Percentiles rank a stretch among this genome's conserved stretches.
These are phyloP conservation scores for Otocyon megalotis DNA, from an alignment of 2,113 vertebrate species.

Conservation along the genomic window DNA sequence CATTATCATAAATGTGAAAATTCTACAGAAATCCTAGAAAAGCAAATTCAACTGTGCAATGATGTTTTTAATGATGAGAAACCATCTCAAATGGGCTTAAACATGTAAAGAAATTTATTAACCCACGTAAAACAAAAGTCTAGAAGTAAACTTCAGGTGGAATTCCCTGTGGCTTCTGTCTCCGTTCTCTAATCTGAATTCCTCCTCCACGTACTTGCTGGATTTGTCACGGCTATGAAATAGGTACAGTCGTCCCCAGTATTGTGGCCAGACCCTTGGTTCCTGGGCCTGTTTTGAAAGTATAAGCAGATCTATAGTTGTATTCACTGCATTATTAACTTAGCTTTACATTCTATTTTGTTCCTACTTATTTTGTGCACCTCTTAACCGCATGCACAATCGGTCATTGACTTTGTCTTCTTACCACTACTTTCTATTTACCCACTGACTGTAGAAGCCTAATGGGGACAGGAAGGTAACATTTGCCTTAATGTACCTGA, in stretches of 20 bases:
- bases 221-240: background rate
- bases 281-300: background rate
- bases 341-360: background rate
- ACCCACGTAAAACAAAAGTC: background rate
- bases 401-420: background rate
- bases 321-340: background rate
- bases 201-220: background rate
- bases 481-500: background rate
- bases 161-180: background rate
- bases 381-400: background rate
- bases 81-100: background rate
- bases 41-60: background rate
- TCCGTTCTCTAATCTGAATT: background rate
- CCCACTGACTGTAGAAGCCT: background rate
- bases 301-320: background rate
- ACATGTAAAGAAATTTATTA: constrained; percentile 7
- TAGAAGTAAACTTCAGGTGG: background rate
- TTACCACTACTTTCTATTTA: background rate
- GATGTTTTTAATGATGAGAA: background rate
- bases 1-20: background rate
- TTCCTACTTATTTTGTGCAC: background rate
- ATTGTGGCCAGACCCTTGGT: background rate
- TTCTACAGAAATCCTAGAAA: background rate
- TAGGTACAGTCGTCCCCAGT: background rate
- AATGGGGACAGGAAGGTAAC: background rate